A percentile compares a stretch with the other conserved stretches of the same genome.
Evolutionary conservation across 2,113 vertebrate genomes (phyloP).

Genomic region (Willisornis vidua): DNA sequence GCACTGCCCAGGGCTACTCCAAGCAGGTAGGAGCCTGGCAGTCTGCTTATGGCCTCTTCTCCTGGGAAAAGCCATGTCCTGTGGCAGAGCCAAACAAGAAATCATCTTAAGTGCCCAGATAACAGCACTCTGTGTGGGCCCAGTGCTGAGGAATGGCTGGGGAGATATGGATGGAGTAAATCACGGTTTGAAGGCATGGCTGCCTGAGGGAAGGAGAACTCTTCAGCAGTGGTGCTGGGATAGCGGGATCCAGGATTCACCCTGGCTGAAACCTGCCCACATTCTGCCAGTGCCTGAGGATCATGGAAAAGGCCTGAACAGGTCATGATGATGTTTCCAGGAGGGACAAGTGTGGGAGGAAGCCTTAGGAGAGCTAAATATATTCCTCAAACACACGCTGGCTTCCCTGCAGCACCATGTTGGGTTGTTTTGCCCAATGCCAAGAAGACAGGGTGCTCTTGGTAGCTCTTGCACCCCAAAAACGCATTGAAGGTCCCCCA

Average conservation of each 20-base stretch:
- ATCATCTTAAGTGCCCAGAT: background rate
- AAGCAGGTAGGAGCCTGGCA: background rate
- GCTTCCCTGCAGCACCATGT: background rate
- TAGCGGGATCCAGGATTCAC: background rate
- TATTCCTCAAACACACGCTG: rapidly evolving
- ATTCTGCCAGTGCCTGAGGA: background rate
- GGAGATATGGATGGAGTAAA: background rate
- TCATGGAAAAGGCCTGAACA: rapidly evolving
- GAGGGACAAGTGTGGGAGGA: background rate
- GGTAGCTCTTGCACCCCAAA: background rate
- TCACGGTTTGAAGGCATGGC: background rate
- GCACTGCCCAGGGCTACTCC: background rate
- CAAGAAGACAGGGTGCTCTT: background rate
- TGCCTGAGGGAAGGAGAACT: background rate
- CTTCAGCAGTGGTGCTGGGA: background rate
- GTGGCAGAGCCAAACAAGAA: background rate
- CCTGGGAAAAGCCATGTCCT: background rate
- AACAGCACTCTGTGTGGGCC: background rate
- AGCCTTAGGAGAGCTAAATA: background rate
- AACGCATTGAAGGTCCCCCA: background rate
- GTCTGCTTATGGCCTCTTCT: background rate
- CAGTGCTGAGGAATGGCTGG: background rate
- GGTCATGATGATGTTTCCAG: background rate
- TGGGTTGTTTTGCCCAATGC: background rate
- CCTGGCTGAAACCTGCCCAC: background rate